Evolutionary conservation across 2,797 vertebrate genomes (phyloP), one percentile per base, ranked within the genome.

Genomic region (Coregonus sp.): DNA sequence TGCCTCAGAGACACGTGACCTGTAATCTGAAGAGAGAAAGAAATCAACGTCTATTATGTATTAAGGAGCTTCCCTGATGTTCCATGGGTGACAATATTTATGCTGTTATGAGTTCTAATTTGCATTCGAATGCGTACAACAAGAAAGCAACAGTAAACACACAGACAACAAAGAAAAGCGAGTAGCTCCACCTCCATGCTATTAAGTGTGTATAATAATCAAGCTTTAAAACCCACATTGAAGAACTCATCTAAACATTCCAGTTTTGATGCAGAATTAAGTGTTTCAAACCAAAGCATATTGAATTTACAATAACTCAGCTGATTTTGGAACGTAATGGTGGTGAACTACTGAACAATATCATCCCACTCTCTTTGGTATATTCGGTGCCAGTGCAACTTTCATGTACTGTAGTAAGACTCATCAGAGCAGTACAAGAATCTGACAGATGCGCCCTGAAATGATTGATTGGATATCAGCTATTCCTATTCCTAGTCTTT

Each of bases 51-150:
- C 86, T 86, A 85, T 88, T 88, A 86, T 91, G 81, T 93, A 82
- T 93, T 90, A 92, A 92, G 81, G 92, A 89, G 83, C 85, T 72
- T 87, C 89, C 89, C 92, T 84, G 90, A 89, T 91, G 89, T 90
- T 93, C 86, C 78, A 73, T 85, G 82, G 91, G 86, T 80, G 85
- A 91, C 95, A 95, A 96, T 95, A 96, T 96, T 96, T 96, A 91
- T 82, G 87, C 84, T 76, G 83, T 84, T 91, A 91, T 91, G 88
- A 76, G 73, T 84, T 78, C 77, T 82, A 54, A 90, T 89, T 89
- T 78, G 86, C 86, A 87, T 87, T 63, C 18, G 73, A 83, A 86
- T 78, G 16, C 18, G 66, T 69, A 76, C 31, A 59, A 72, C 29
- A 67, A 93, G 91, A 87, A 88, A 93, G 87, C 91, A 47, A 47